These are phyloP conservation scores for Phyllostomus hastatus DNA, from an alignment of 2,113 vertebrate genomes.

Conservation along the genomic window DNA sequence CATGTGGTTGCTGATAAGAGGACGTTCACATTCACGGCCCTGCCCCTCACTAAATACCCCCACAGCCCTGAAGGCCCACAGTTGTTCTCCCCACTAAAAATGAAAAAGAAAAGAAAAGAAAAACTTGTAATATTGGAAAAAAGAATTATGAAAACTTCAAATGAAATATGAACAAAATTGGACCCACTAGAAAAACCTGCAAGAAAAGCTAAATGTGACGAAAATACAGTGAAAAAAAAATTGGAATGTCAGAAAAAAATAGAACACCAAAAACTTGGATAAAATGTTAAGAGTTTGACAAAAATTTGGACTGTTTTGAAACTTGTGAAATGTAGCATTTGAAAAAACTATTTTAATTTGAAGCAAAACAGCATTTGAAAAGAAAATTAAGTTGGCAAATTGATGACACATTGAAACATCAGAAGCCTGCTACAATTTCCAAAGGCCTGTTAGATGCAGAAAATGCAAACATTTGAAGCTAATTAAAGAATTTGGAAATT, in stretches of 20 bases:
- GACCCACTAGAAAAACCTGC: constrained; percentile 55
- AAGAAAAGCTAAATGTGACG: constrained; percentile 31
- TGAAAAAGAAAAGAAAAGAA: constrained; percentile 67
- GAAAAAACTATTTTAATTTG: constrained; percentile 59
- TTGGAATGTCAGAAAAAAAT: constrained; percentile 47
- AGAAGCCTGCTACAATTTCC: constrained; percentile 55
- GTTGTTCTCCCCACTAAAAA: constrained; percentile 60
- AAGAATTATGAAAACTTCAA: constrained; percentile 64
- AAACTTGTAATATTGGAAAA: constrained; percentile 65
- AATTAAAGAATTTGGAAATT: constrained; percentile 66
- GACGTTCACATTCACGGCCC: constrained; percentile 42
- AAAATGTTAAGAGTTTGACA: constrained; percentile 48
- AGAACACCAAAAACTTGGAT: constrained; percentile 46
- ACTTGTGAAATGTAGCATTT: constrained; percentile 41
- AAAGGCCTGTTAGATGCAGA: constrained; percentile 58
- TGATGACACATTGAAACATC: constrained; percentile 40
- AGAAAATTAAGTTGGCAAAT: constrained; percentile 49
- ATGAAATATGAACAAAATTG: constrained; percentile 63
- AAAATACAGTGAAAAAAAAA: constrained; percentile 31
- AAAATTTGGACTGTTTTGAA: constrained; percentile 47
- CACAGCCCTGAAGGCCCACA: constrained; percentile 59
- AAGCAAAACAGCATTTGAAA: constrained; percentile 48
- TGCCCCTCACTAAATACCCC: constrained; percentile 71
- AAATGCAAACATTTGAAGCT: constrained; percentile 38
- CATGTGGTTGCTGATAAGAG: constrained; percentile 76